Conservation (phyloP, 2,797 vertebrate genomes). For the Enteromius radiatus region DNA sequence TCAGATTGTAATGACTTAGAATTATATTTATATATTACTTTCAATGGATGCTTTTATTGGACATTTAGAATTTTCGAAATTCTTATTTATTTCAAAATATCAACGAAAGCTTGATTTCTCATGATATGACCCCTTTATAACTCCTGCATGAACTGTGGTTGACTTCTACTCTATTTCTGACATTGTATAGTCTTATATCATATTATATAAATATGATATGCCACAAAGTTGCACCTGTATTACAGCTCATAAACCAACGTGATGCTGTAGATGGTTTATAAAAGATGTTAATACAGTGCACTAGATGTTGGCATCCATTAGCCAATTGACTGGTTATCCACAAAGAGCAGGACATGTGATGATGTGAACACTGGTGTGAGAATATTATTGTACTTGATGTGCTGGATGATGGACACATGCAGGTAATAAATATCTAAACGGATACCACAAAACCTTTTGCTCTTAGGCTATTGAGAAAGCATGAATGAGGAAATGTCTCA, state of each 20-base stretch:
- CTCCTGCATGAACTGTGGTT: not conserved
- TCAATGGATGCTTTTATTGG: not conserved
- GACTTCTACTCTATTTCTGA: not conserved
- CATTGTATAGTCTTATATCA: not conserved
- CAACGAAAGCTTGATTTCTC: not conserved
- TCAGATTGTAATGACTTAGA: not conserved
- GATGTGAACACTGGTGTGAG: not conserved
- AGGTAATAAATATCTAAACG: slow-evolving; percentile 17
- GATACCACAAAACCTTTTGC: not conserved
- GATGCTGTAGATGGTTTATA: not conserved
- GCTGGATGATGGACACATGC: slow-evolving; percentile 10
- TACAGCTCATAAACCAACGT: not conserved
- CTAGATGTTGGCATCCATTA: slow-evolving; percentile 1
- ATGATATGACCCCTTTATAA: slow-evolving; percentile 7
- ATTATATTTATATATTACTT: not conserved
- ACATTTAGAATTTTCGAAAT: not conserved
- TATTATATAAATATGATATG: not conserved
- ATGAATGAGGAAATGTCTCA: slow-evolving; percentile 14
- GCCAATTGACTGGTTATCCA: not conserved
- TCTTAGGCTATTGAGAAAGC: not conserved
- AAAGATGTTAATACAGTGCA: slow-evolving; percentile 3
- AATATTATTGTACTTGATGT: not conserved
- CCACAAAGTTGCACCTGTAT: not conserved
- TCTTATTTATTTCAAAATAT: not conserved
- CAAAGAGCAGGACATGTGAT: slow-evolving; percentile 16